These are phyloP conservation scores for Heliconius erato DNA, from an alignment of 2,888 invertebrate genomes.

Conservation along the genomic window DNA sequence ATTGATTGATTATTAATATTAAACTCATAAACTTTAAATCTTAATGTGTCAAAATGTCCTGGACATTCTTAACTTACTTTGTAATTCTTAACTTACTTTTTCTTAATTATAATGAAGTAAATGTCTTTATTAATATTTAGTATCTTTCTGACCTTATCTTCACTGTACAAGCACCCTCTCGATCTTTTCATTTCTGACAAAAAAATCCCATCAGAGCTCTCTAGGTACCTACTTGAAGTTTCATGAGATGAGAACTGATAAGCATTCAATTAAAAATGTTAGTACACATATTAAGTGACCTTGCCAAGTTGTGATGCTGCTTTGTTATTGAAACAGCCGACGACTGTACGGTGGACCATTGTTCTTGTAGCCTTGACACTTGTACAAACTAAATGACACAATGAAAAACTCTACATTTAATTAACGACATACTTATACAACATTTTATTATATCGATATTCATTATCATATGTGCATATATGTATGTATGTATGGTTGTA, in stretches of 20 bases:
- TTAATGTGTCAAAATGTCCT: too few species aligned
- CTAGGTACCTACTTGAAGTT: neutral
- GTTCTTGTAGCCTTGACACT: conserved; percentile 59
- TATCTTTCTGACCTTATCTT: too few species aligned
- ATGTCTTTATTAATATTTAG: too few species aligned
- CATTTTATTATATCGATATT: neutral
- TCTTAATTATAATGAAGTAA: too few species aligned
- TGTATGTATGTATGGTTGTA: neutral
- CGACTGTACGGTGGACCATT: conserved; percentile 54
- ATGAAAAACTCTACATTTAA: conserved; percentile 20
- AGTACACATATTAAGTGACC: conserved; percentile 38
- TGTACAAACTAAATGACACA: conserved; percentile 49
- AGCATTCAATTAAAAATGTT: conserved; percentile 13
- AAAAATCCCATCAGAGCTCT: neutral
- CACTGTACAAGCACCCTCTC: too few species aligned
- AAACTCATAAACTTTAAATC: too few species aligned
- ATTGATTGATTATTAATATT: too few species aligned
- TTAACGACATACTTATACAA: neutral
- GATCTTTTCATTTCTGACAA: too few species aligned
- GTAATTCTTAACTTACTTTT: too few species aligned
- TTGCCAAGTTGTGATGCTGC: conserved; percentile 39
- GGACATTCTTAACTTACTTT: too few species aligned
- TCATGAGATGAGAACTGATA: conserved; percentile 4
- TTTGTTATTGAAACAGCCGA: conserved; percentile 45
- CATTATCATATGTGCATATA: neutral